phyloP scores from a whole-genome alignment of 1,140 invertebrate genomes.

The Gyrodactylus bullatarudis region DNA sequence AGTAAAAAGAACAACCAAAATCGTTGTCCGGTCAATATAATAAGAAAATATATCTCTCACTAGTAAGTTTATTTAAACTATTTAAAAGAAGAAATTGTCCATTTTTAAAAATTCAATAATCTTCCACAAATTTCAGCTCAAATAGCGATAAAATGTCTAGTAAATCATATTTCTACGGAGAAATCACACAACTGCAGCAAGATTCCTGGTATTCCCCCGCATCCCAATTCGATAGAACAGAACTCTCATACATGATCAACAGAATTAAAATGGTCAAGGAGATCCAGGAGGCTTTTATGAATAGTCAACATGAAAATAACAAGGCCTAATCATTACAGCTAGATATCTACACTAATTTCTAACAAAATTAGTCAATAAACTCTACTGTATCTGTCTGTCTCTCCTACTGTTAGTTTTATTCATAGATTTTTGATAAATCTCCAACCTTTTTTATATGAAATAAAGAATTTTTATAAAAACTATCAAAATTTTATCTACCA shows the following conservation, averaged over 20 bases:
- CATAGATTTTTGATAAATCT: too few species aligned
- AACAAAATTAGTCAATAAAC: too few species aligned
- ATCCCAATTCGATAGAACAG: neutral
- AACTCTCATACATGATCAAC: neutral
- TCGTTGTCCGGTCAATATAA: neutral
- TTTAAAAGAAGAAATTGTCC: neutral
- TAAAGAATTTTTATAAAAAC: too few species aligned
- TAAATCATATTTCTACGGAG: neutral
- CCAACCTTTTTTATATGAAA: too few species aligned
- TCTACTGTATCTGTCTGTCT: too few species aligned
- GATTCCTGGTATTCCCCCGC: neutral
- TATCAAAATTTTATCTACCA: too few species aligned
- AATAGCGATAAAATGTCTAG: too few species aligned
- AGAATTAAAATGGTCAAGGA: conserved; percentile 1
- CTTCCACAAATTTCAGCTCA: too few species aligned
- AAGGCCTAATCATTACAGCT: too few species aligned
- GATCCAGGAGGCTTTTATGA: conserved; percentile 2
- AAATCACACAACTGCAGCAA: neutral
- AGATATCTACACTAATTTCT: too few species aligned
- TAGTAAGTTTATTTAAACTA: neutral
- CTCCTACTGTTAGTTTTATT: too few species aligned
- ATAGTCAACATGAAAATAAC: neutral
- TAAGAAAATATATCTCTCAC: neutral
- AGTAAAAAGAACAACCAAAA: neutral
- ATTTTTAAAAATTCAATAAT: neutral